Percentiles rank a stretch among this genome's conserved stretches.
Evolutionary conservation across 2,888 invertebrate species (phyloP).

Genomic region (Pheosia gnoma): DNA sequence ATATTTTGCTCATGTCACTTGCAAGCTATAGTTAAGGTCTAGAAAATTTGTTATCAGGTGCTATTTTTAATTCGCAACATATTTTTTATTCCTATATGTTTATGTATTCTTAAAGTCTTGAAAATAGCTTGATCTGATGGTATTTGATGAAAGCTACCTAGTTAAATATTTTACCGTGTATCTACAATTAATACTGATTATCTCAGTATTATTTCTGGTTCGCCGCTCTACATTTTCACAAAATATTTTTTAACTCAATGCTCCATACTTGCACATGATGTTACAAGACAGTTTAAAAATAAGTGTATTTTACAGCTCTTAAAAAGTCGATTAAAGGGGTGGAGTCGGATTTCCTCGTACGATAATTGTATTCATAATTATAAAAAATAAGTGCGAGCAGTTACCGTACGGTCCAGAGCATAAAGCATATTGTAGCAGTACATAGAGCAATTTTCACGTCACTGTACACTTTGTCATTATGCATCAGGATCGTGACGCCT

Average conservation of each 20-base stretch:
- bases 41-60: slow-evolving; percentile 47
- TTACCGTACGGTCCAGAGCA: slow-evolving; percentile 24
- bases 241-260: no score
- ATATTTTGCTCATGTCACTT: slow-evolving; percentile 56
- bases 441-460: slow-evolving; percentile 81
- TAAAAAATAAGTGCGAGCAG: slow-evolving; percentile 36
- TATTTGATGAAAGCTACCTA: no score
- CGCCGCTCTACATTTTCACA: no score
- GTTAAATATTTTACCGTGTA: no score
- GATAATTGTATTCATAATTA: slow-evolving; percentile 42
- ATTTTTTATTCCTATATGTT: slow-evolving; percentile 16
- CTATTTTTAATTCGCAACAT: slow-evolving; percentile 34
- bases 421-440: slow-evolving; percentile 46
- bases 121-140: no score
- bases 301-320: no score
- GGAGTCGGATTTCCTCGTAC: slow-evolving; percentile 20
- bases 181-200: no score
- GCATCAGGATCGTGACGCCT: slow-evolving; percentile 83
- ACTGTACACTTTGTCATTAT: slow-evolving; percentile 83
- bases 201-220: no score
- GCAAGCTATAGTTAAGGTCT: slow-evolving; percentile 42
- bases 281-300: no score
- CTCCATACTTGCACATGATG: no score
- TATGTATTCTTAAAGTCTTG: background rate
- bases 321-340: slow-evolving; percentile 16